Conservation (phyloP, 2,113 vertebrate species). For the Kryptolebias marmoratus region DNA sequence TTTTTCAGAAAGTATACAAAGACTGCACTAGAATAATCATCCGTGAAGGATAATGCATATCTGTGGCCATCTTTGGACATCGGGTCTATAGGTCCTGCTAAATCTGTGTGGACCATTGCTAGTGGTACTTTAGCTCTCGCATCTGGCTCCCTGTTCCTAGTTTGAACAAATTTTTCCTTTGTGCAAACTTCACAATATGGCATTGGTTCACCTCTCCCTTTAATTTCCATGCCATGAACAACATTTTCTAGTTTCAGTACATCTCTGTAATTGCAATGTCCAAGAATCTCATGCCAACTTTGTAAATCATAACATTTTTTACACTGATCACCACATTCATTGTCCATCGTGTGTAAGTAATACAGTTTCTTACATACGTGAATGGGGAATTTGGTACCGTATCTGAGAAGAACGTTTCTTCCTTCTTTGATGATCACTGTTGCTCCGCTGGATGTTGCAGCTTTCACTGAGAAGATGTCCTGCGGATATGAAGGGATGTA, state of each 20-base stretch:
- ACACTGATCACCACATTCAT: conserved; percentile 2
- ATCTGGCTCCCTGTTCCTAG: background rate
- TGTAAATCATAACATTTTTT: background rate
- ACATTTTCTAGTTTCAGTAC: background rate
- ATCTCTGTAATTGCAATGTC: conserved; percentile 1
- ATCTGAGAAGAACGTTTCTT: background rate
- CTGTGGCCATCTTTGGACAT: no score
- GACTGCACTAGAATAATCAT: no score
- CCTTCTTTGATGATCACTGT: background rate
- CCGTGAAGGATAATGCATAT: no score
- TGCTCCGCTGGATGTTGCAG: background rate
- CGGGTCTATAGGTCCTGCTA: no score
- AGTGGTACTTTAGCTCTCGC: background rate
- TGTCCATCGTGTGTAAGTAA: background rate
- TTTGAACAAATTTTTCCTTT: background rate
- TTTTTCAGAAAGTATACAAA: no score
- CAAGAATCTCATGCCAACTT: conserved; percentile 5
- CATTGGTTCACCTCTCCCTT: background rate
- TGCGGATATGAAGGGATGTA: background rate
- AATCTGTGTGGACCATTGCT: no score
- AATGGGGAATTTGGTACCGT: accelerated
- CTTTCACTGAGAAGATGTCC: conserved; percentile 16
- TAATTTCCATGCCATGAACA: conserved; percentile 9
- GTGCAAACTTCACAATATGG: accelerated
- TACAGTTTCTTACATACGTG: background rate